phyloP scores from a whole-genome alignment of 2,113 vertebrate species.

The Anoura caudifer region DNA sequence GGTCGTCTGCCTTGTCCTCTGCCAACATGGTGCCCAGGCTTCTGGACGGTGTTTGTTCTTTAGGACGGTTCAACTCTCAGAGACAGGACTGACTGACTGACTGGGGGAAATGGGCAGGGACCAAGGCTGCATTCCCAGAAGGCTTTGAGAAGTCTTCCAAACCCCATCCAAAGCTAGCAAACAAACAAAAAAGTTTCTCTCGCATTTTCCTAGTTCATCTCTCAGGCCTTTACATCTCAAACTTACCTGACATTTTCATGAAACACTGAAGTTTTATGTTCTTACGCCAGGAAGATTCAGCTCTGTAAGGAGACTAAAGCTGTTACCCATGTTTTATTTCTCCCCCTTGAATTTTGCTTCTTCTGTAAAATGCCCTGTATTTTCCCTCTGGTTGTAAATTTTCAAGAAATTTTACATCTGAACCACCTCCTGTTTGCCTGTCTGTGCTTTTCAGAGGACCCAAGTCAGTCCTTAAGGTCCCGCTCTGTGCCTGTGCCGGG shows the following conservation, averaged over 20 bases:
- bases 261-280: background rate
- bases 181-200: background rate
- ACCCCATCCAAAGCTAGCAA: background rate
- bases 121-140: background rate
- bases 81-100: background rate
- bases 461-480: rapidly evolving
- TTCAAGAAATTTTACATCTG: background rate
- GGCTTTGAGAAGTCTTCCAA: background rate
- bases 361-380: background rate
- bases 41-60: background rate
- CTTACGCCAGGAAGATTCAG: background rate
- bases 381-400: background rate
- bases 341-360: background rate
- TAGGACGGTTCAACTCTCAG: background rate
- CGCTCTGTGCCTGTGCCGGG: rapidly evolving
- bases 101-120: background rate
- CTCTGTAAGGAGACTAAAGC: background rate
- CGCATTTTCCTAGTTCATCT: background rate
- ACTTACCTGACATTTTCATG: background rate
- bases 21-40: rapidly evolving
- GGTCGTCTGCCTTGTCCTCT: rapidly evolving
- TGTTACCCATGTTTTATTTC: background rate
- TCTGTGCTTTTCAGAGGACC: background rate
- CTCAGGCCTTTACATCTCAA: background rate
- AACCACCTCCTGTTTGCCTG: background rate